Base-by-base conservation (phyloP, 2,113 vertebrate genomes). In the Eulemur rufifrons region DNA sequence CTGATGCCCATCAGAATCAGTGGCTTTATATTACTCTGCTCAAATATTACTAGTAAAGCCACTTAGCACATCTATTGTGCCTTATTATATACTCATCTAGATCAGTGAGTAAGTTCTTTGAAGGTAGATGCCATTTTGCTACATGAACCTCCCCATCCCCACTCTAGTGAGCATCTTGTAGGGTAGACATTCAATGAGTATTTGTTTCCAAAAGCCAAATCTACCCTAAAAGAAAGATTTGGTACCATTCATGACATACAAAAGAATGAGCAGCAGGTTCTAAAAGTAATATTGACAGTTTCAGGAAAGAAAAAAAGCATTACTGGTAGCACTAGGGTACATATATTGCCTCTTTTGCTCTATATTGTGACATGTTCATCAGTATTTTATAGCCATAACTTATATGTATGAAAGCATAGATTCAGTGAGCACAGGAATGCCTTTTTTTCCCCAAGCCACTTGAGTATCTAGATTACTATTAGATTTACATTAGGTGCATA, bases 261-360 rank as follows among this genome's bases (percentile, higher is more conserved):
- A 87, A 95, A 92, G 66, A 92, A 89, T 29, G 10, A 95, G 59
- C 29, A 93, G 61, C 50, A 93, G 29, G 29, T 47, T 83, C 68
- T 94, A 23, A 74, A 92, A 39, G 25, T 66, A 68, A 94, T 71
- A 93, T 14, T 80, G 47, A 92, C 83, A 59, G 61, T 77, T 68
- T 47, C 39, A 34, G 59, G 59, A 42, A 0, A 39, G 37, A 27
- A 92, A 37, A 23, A 68, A 39, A 56, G 12, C 52, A 50, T 32
- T 50, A 9, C 7, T 64, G 3, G 18, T 63, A 14, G 61, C 83
- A 68, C 50, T 74, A 3, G 56, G 5, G 11, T 7, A 37, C 1
- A 5, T 5, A 18, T 8, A 21, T 18, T 25, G 15, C 45, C 68
- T 64, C 66, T 80, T 56, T 17, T 15, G 59, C 18, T 59, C 32